Conservation (phyloP, 2,113 vertebrate genomes). For the Lates calcarifer region DNA sequence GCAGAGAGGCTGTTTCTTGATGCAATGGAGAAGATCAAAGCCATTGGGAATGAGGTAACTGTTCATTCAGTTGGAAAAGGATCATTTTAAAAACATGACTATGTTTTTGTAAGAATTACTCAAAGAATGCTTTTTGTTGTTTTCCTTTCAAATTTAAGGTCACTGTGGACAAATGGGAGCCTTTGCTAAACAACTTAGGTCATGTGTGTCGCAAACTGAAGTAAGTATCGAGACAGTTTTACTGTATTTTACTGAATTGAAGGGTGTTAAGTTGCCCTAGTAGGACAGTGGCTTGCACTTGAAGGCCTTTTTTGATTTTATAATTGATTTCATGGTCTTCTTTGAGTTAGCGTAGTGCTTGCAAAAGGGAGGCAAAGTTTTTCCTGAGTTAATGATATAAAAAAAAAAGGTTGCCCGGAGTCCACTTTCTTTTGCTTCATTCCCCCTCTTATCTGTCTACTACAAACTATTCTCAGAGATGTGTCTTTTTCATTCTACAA, state of each 20-base stretch:
- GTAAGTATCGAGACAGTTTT: slow-evolving; percentile 82
- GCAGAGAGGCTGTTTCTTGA: slow-evolving; percentile 97
- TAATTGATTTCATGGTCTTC: background rate
- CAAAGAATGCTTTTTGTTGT: background rate
- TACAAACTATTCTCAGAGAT: slow-evolving; percentile 31
- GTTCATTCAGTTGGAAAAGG: background rate
- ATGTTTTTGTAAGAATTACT: background rate
- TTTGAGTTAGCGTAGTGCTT: background rate
- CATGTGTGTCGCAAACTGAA: slow-evolving; percentile 98
- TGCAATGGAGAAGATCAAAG: slow-evolving; percentile 98
- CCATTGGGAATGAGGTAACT: slow-evolving; percentile 96
- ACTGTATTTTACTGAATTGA: background rate
- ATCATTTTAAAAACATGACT: background rate
- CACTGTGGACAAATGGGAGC: slow-evolving; percentile 99
- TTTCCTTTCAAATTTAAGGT: slow-evolving; percentile 82
- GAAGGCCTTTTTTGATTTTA: background rate
- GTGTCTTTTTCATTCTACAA: slow-evolving; percentile 34
- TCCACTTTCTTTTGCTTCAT: slow-evolving; percentile 9
- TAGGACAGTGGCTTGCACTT: background rate
- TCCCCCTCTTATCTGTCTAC: slow-evolving; percentile 13
- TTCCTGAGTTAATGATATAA: slow-evolving; percentile 37
- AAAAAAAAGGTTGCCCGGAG: slow-evolving; percentile 33
- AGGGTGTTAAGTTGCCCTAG: background rate
- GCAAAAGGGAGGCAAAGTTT: slow-evolving; percentile 25
- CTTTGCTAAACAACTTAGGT: slow-evolving; percentile 96